These are phyloP conservation scores for Callaeas wilsoni DNA, from an alignment of 2,113 vertebrate genomes.

Conservation along the genomic window DNA sequence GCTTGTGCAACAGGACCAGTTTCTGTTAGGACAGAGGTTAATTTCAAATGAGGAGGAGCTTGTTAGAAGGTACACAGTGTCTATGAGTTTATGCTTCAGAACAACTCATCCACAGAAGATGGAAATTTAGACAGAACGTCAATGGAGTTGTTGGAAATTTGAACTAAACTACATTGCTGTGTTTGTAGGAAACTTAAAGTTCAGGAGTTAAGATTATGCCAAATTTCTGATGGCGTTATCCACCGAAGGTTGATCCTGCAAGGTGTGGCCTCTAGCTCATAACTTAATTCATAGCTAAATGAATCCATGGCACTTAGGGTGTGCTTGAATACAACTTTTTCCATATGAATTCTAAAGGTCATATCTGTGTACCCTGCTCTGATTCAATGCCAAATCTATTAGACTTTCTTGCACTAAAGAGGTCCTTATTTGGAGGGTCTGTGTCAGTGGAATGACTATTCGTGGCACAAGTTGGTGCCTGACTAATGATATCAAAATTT, in stretches of 20 bases:
- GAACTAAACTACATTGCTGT: not conserved
- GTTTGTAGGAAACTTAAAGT: not conserved
- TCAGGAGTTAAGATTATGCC: not conserved
- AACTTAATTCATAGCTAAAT: not conserved
- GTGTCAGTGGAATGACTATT: not conserved
- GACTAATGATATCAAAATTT: not conserved
- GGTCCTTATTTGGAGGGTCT: constrained; percentile 4
- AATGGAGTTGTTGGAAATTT: not conserved
- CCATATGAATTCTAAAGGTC: not conserved
- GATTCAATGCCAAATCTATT: not conserved
- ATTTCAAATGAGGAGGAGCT: not conserved
- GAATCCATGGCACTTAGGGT: not conserved
- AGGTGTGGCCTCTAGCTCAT: not conserved
- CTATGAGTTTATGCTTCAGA: not conserved
- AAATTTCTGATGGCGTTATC: not conserved
- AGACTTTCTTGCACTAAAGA: not conserved
- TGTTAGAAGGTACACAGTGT: not conserved
- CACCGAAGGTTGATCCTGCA: not conserved
- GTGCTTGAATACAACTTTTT: not conserved
- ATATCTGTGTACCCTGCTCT: not conserved
- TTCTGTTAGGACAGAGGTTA: not conserved
- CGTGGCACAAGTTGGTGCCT: not conserved
- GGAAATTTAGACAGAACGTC: not conserved
- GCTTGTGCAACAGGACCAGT: not conserved
- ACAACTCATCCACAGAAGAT: not conserved